Conservation (phyloP, 2,797 vertebrate species). For the Sebastes vulpes region DNA sequence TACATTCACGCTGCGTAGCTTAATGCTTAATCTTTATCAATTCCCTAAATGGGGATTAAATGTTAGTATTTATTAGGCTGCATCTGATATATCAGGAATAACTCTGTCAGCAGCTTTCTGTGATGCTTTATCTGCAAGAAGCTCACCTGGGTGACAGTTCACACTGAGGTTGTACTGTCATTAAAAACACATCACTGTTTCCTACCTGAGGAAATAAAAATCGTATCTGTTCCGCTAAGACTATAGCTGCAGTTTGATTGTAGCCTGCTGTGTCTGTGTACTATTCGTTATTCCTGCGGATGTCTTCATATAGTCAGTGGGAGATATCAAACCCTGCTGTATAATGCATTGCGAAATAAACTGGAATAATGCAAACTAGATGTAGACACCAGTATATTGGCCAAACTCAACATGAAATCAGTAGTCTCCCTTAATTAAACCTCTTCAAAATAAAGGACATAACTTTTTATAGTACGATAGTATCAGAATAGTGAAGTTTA, state of each 20-base stretch:
- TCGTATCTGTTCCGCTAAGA: background rate
- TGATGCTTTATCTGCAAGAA: too few relatives aligned
- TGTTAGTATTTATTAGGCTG: background rate
- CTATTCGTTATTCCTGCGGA: background rate
- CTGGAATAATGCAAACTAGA: background rate
- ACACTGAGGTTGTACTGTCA: background rate
- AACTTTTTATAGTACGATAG: background rate
- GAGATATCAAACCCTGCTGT: background rate
- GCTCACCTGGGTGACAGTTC: too few relatives aligned
- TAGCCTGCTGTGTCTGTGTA: background rate
- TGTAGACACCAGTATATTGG: background rate
- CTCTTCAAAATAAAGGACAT: background rate
- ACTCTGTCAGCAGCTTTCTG: background rate
- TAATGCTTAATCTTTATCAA: background rate
- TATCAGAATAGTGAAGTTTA: background rate
- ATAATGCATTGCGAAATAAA: background rate
- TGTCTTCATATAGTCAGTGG: background rate
- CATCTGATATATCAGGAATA: background rate
- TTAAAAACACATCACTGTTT: background rate
- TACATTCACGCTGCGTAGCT: background rate
- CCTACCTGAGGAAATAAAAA: background rate
- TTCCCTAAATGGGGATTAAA: background rate
- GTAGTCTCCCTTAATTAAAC: background rate
- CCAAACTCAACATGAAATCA: background rate
- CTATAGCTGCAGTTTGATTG: background rate